Conservation (phyloP, 2,888 invertebrate genomes). For the Dryomyza anilis region DNA sequence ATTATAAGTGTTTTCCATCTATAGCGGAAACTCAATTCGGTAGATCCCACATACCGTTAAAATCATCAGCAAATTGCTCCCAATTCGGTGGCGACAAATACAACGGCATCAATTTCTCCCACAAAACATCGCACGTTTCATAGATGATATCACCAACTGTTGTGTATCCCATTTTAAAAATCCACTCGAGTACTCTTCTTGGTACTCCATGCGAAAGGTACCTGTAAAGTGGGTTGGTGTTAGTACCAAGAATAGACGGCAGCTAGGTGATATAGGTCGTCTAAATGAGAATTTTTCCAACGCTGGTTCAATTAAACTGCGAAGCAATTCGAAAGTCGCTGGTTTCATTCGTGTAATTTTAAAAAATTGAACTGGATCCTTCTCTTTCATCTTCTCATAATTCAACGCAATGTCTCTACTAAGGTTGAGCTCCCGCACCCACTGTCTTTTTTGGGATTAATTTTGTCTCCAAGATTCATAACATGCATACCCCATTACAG, state of each 20-base stretch:
- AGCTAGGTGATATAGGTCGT: not conserved
- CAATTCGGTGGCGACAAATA: conserved; percentile 23
- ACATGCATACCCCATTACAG: not conserved
- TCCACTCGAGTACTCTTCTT: not conserved
- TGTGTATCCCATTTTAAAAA: conserved; percentile 2
- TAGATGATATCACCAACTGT: conserved; percentile 23
- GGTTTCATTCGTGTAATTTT: not conserved
- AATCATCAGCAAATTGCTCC: conserved; percentile 15
- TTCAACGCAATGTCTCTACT: not conserved
- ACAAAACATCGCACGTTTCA: conserved; percentile 22
- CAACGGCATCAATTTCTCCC: conserved; percentile 18
- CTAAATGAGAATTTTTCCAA: not conserved
- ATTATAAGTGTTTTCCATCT: conserved; percentile 24
- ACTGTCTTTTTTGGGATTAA: not conserved
- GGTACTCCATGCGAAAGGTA: not conserved
- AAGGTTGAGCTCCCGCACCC: not conserved
- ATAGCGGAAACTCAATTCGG: conserved; percentile 25
- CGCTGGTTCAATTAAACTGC: not conserved
- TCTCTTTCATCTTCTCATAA: not conserved
- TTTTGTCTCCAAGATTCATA: not conserved
- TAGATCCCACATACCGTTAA: conserved; percentile 22
- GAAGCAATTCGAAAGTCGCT: not conserved
- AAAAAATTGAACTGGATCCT: not conserved
- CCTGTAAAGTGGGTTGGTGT: not conserved
- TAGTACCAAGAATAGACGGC: not conserved